These are phyloP conservation scores for Dryocosmus kuriphilus DNA, from an alignment of 2,888 invertebrate species.

Conservation along the genomic window DNA sequence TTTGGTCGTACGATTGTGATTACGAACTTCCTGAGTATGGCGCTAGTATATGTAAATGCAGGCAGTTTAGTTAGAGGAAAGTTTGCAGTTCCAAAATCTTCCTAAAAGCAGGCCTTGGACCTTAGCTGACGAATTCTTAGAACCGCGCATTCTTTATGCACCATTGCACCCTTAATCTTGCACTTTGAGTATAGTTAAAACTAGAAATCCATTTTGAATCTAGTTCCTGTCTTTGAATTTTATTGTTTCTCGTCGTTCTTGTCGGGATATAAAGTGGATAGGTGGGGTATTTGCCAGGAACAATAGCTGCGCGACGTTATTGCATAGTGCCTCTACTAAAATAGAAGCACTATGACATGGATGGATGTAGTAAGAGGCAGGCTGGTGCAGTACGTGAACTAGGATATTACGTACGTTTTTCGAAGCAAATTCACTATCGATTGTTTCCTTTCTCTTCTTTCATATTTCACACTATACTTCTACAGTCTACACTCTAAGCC, in stretches of 20 bases:
- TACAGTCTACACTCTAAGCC: too few relatives aligned
- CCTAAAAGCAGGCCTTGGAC: too few relatives aligned
- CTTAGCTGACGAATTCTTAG: too few relatives aligned
- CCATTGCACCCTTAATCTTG: not conserved
- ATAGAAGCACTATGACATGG: constrained; percentile 44
- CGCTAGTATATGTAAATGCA: too few relatives aligned
- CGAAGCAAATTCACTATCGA: constrained; percentile 38
- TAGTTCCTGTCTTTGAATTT: constrained; percentile 1
- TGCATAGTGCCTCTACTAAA: constrained; percentile 45
- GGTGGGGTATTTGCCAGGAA: constrained; percentile 54
- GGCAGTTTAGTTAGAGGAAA: too few relatives aligned
- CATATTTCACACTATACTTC: not conserved
- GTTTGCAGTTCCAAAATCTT: too few relatives aligned
- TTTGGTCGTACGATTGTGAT: too few relatives aligned
- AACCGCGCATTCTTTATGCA: too few relatives aligned
- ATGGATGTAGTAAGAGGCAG: constrained; percentile 48
- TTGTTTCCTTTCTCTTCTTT: constrained; percentile 18
- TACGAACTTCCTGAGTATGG: too few relatives aligned
- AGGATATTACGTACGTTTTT: constrained; percentile 43
- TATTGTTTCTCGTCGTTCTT: not conserved
- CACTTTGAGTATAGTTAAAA: not conserved
- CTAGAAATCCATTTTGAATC: not conserved
- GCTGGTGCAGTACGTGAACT: not conserved
- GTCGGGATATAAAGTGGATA: constrained; percentile 46
- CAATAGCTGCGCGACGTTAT: constrained; percentile 50